Conservation (phyloP, 2,797 vertebrate genomes). For the Eospalax fontanierii region DNA sequence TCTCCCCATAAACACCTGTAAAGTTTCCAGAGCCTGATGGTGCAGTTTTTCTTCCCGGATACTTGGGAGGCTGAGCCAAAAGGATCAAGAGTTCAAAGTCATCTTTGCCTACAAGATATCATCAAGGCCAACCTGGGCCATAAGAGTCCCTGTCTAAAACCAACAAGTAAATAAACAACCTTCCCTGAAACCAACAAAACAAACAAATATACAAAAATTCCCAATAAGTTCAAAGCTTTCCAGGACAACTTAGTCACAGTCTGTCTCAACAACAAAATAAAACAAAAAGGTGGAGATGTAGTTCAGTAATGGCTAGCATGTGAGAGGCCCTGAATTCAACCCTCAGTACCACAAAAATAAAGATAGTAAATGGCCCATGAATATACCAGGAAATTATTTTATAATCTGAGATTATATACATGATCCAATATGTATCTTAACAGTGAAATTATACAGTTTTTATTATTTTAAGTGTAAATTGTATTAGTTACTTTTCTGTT, state of each 20-base stretch:
- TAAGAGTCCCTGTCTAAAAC: background rate
- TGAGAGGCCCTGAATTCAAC: background rate
- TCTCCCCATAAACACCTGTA: slow-evolving; percentile 12
- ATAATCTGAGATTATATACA: slow-evolving; percentile 2
- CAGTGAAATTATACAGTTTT: background rate
- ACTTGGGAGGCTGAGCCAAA: background rate
- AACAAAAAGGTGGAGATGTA: background rate
- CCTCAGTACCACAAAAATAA: background rate
- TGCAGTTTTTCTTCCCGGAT: background rate
- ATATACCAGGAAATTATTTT: background rate
- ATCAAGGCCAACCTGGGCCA: background rate
- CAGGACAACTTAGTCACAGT: background rate
- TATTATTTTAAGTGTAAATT: too few species aligned
- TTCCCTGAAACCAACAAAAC: background rate
- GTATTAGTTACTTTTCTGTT: too few species aligned
- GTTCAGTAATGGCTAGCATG: background rate
- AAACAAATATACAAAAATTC: background rate
- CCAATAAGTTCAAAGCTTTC: background rate
- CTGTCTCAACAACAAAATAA: background rate
- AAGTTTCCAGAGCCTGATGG: background rate
- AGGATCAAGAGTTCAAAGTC: background rate
- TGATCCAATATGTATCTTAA: slow-evolving; percentile 28
- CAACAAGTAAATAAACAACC: background rate
- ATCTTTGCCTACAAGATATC: background rate
- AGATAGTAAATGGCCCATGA: background rate